Evolutionary conservation across 2,113 vertebrate genomes (phyloP).

Genomic region (Morone chrysops): DNA sequence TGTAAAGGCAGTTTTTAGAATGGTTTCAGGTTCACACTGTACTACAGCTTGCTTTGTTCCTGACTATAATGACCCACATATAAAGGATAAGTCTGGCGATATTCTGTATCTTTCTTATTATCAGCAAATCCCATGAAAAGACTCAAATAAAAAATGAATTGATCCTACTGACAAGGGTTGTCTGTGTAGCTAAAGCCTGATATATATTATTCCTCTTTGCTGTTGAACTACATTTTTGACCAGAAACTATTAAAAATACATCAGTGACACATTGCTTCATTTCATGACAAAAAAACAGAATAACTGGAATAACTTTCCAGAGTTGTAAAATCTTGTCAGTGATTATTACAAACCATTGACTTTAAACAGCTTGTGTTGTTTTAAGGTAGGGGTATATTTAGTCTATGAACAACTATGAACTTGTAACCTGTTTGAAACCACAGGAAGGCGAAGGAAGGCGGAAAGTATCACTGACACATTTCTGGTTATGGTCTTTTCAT

Average conservation of each 20-base stretch:
- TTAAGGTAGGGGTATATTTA: too few species aligned
- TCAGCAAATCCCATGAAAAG: not conserved
- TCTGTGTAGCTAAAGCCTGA: not conserved
- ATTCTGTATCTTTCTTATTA: not conserved
- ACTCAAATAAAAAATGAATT: not conserved
- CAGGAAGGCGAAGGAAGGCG: not conserved
- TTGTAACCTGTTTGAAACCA: not conserved
- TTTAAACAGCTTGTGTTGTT: too few species aligned
- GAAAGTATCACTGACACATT: not conserved
- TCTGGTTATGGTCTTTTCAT: not conserved
- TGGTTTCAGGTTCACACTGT: not conserved
- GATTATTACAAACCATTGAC: not conserved
- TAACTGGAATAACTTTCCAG: too few species aligned
- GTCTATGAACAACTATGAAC: not conserved
- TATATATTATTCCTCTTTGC: not conserved
- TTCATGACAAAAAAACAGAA: not conserved
- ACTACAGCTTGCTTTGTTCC: not conserved
- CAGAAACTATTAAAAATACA: constrained; percentile 7
- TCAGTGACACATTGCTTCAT: not conserved
- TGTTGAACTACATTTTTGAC: not conserved
- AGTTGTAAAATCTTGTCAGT: not conserved
- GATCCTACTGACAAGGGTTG: too few species aligned
- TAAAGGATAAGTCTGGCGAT: not conserved
- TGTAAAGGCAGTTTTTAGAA: not conserved
- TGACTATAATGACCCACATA: not conserved